Percentiles rank a stretch among this genome's conserved stretches.
These are phyloP conservation scores for Poecile montanus DNA, from an alignment of 2,797 vertebrate species.

Conservation along the genomic window DNA sequence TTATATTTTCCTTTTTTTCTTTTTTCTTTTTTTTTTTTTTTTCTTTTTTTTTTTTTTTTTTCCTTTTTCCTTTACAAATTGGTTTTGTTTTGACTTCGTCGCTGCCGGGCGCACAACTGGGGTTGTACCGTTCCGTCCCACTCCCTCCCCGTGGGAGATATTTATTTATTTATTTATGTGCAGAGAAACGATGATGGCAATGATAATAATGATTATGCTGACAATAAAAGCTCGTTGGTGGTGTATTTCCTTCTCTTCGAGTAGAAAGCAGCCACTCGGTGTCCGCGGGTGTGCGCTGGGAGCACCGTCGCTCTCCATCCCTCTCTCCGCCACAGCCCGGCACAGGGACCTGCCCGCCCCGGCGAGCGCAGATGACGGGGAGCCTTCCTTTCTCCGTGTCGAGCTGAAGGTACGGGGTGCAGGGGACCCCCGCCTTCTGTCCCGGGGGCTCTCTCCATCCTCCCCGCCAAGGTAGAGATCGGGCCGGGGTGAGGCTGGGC, in stretches of 20 bases:
- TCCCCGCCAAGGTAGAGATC: background rate
- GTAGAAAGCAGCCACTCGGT: background rate
- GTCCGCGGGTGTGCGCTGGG: background rate
- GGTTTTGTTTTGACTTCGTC: background rate
- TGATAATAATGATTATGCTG: background rate
- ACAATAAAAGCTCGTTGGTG: conserved; percentile 56
- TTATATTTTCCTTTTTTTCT: accelerated
- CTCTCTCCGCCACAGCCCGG: background rate
- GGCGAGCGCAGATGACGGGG: too few species aligned
- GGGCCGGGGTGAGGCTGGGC: background rate
- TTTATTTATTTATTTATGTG: conserved; percentile 99
- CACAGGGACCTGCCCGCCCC: background rate
- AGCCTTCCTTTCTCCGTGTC: background rate
- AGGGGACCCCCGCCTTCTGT: too few species aligned
- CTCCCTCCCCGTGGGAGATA: conserved; percentile 79
- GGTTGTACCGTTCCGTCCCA: conserved; percentile 78
- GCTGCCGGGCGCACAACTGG: background rate
- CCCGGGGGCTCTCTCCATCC: background rate
- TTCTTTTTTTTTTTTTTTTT: too few species aligned
- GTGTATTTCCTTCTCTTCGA: conserved; percentile 3
- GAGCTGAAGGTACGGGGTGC: background rate
- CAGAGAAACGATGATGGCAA: conserved; percentile 40
- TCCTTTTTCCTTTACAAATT: background rate
- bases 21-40: accelerated
- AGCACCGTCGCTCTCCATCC: background rate